Evolutionary conservation across 2,113 vertebrate genomes (phyloP), one percentile per base, ranked within the genome.

Genomic region (Dromiciops gliroides): DNA sequence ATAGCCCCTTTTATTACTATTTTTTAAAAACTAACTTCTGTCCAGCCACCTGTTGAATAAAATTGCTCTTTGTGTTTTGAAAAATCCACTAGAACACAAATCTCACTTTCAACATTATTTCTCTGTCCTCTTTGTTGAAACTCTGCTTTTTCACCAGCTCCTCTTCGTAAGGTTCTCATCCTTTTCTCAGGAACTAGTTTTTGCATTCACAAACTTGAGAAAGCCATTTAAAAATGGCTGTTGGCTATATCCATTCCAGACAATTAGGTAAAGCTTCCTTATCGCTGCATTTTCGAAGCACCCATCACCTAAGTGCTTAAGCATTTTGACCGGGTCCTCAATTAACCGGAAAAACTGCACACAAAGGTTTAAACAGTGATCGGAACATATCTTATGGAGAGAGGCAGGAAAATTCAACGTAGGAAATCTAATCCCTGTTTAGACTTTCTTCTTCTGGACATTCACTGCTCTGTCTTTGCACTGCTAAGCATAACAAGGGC

Each of bases 21-120:
- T 26, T 48, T 28, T 48, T 89, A 48, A 1, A 44, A 83, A 90
- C 48, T 90, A 50, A 89, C 83, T 96, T 89, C 50, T 90, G 23
- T 94, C 22, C 93, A 95, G 96, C 96, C 12, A 88, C 24, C 48
- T 51, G 6, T 95, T 97, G 92, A 90, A 91, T 26, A 89, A 28
- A 91, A 93, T 49, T 94, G 47, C 26, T 11, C 25, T 90, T 89
- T 53, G 83, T 92, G 2, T 75, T 50, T 50, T 90, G 24, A 48
- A 44, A 94, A 56, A 95, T 31, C 31, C 3, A 90, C 31, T 26
- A 56, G 75, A 95, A 51, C 50, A 89, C 48, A 92, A 92, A 96
- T 48, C 95, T 94, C 92, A 89, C 31, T 90, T 31, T 89, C 25
- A 51, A 47, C 90, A 10, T 12, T 92, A 48, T 95, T 75, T n/a